Conservation (phyloP, 2,888 invertebrate species). For the Sepiola atlantica region DNA sequence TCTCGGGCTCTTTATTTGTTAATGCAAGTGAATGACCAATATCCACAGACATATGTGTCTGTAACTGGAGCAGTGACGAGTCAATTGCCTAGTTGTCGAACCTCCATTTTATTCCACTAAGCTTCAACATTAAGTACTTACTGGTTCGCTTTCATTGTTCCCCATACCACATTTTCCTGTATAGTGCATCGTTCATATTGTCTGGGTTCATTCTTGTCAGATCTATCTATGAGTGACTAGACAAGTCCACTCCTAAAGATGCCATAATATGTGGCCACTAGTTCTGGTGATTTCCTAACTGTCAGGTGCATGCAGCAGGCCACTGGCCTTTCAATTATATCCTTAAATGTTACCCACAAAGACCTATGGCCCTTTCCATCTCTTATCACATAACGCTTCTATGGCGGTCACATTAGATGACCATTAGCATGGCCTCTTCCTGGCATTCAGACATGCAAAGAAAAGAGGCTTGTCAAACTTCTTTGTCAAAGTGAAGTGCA, state of each 20-base stretch:
- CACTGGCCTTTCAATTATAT: constrained; percentile 1
- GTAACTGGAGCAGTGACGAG: constrained; percentile 9
- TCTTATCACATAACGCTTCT: constrained; percentile 12
- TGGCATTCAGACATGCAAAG: constrained; percentile 16
- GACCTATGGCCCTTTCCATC: constrained; percentile 20
- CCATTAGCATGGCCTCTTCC: not conserved
- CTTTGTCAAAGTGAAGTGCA: constrained; percentile 8
- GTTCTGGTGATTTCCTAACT: constrained; percentile 13
- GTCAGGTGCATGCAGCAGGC: constrained; percentile 2
- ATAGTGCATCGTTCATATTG: constrained; percentile 32
- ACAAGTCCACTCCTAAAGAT: constrained; percentile 32
- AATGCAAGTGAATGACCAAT: not conserved
- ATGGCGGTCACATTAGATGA: not conserved
- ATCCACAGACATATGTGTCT: constrained; percentile 32
- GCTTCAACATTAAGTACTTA: constrained; percentile 32
- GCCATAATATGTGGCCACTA: constrained; percentile 32
- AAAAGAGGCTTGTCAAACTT: constrained; percentile 32
- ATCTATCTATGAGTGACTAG: constrained; percentile 15
- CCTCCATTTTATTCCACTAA: constrained; percentile 32
- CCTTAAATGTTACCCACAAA: constrained; percentile 15
- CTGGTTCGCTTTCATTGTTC: constrained; percentile 11
- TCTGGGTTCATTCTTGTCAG: constrained; percentile 32
- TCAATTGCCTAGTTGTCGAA: constrained; percentile 32
- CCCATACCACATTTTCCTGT: not conserved
- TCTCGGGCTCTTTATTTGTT: not conserved